phyloP scores from a whole-genome alignment of 1,140 invertebrate species.

The Drosophila murphyi region DNA sequence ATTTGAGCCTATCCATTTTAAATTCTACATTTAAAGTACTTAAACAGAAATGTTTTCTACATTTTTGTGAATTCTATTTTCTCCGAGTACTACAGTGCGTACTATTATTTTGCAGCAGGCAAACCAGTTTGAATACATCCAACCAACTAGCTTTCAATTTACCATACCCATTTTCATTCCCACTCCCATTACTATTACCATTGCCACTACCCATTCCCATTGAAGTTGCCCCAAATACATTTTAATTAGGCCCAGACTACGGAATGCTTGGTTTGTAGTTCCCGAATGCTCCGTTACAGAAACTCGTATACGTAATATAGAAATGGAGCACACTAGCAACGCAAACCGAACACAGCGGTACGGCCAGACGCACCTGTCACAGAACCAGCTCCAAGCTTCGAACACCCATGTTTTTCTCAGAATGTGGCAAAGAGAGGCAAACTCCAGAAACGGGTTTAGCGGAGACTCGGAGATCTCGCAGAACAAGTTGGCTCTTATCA shows the following conservation, averaged over 20 bases:
- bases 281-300: neutral
- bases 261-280: neutral
- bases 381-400: constrained; percentile 48
- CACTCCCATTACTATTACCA: too few species aligned
- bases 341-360: constrained; percentile 14
- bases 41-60: too few species aligned
- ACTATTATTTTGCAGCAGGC: constrained; percentile 25
- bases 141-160: neutral
- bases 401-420: constrained; percentile 16
- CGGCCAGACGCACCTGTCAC: constrained; percentile 39
- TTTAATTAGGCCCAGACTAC: neutral
- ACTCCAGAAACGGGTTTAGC: constrained; percentile 32
- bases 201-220: neutral
- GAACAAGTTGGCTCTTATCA: constrained; percentile 35
- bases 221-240: constrained; percentile 18
- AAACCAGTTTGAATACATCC: constrained; percentile 48
- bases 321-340: constrained; percentile 57
- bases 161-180: neutral
- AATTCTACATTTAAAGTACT: too few species aligned
- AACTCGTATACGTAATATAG: constrained; percentile 70
- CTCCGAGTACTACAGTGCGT: constrained; percentile 8
- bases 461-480: constrained; percentile 5
- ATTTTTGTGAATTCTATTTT: neutral
- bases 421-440: constrained; percentile 21
- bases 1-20: too few species aligned